These are phyloP conservation scores for Dasysyrphus albostriatus DNA, from an alignment of 2,888 invertebrate species.

Conservation along the genomic window DNA sequence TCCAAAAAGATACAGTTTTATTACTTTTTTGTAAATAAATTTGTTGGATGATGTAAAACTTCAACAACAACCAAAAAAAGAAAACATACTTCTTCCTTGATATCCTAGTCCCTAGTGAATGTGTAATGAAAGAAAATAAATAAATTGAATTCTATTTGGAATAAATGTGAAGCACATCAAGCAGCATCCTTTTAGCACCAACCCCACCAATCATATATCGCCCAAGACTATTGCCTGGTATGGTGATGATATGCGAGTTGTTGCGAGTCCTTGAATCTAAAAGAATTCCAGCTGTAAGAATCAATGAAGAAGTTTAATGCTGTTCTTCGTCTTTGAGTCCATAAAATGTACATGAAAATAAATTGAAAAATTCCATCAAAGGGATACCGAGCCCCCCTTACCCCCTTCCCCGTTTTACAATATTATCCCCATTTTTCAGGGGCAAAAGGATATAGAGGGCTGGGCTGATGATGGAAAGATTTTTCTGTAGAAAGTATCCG, in stretches of 20 bases:
- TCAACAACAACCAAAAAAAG: not conserved
- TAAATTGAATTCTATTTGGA: constrained; percentile 39
- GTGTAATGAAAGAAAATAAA: constrained; percentile 34
- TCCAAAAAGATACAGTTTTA: constrained; percentile 40
- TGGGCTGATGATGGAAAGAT: constrained; percentile 20
- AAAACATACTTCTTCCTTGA: not conserved
- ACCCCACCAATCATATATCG: constrained; percentile 33
- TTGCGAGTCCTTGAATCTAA: constrained; percentile 60
- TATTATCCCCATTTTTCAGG: constrained; percentile 48
- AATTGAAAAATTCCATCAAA: constrained; percentile 79
- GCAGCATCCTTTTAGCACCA: not conserved
- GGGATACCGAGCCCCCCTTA: constrained; percentile 32
- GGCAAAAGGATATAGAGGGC: not conserved
- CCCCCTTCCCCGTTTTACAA: not conserved
- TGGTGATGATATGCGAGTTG: constrained; percentile 58
- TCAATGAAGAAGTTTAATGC: constrained; percentile 47
- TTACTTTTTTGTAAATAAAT: constrained; percentile 21
- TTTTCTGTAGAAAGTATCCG: constrained; percentile 10
- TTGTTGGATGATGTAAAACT: constrained; percentile 30
- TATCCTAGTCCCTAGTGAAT: constrained; percentile 26
- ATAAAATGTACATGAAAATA: constrained; percentile 79
- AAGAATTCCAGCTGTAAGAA: constrained; percentile 26
- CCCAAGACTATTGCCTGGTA: not conserved
- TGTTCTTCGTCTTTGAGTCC: constrained; percentile 72
- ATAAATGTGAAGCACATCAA: constrained; percentile 21